Conservation (phyloP, 2,888 invertebrate genomes). For the Saturnia japonica region DNA sequence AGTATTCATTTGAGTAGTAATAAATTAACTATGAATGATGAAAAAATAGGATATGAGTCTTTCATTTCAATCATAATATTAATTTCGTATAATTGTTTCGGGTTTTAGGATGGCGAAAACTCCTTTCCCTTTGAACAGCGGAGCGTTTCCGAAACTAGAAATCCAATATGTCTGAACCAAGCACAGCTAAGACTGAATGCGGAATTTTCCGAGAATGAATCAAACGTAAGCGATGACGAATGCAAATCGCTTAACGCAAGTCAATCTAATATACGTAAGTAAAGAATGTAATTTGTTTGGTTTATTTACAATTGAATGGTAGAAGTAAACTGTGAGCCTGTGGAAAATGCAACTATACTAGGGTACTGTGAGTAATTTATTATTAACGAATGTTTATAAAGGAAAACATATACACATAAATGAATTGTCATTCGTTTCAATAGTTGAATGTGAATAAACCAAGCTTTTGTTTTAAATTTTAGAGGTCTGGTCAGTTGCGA, state of each 20-base stretch:
- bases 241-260: conserved; percentile 66
- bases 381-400: too few relatives aligned
- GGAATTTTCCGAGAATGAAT: conserved; percentile 71
- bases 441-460: background rate
- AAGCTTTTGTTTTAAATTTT: conserved; percentile 32
- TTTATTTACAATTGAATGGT: too few relatives aligned
- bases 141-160: conserved; percentile 39
- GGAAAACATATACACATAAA: background rate
- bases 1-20: too few relatives aligned
- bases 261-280: conserved; percentile 67
- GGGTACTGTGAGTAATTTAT: too few relatives aligned
- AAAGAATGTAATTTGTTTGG: too few relatives aligned
- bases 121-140: conserved; percentile 65
- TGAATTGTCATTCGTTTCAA: background rate
- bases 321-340: too few relatives aligned
- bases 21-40: too few relatives aligned
- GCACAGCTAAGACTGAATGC: conserved; percentile 57
- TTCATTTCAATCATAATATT: too few relatives aligned
- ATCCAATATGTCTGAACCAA: conserved; percentile 55
- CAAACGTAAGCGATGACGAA: conserved; percentile 70
- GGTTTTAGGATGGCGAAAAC: conserved; percentile 54
- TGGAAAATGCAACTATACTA: too few relatives aligned
- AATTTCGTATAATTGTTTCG: too few relatives aligned
- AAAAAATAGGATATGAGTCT: too few relatives aligned
- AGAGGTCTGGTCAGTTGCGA: conserved; percentile 63